These are phyloP conservation scores for Microctenopoma steveboyesi DNA, from an alignment of 2,797 vertebrate species.

Conservation along the genomic window DNA sequence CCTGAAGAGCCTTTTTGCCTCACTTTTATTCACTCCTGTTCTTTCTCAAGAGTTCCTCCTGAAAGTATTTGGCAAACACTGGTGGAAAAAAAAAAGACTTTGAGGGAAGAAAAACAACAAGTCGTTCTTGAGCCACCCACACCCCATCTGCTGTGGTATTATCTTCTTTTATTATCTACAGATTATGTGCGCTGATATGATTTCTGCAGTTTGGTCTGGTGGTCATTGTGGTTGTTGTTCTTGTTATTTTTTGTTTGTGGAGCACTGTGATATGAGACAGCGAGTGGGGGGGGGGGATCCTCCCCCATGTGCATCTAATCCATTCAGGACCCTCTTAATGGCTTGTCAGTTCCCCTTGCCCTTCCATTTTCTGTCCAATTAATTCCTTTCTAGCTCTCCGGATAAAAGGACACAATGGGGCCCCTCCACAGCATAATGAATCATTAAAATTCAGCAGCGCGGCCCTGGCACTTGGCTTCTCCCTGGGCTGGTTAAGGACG, in stretches of 20 bases:
- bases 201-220: slow-evolving; percentile 75
- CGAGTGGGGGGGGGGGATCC: slow-evolving; percentile 70
- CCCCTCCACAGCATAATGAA: slow-evolving; percentile 90
- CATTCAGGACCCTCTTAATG: slow-evolving; percentile 94
- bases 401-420: slow-evolving; percentile 97
- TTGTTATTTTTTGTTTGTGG: slow-evolving; percentile 77
- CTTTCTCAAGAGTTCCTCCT: slow-evolving; percentile 86
- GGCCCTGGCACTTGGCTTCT: slow-evolving; percentile 87
- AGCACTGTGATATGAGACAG: slow-evolving; percentile 81
- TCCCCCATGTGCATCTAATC: slow-evolving; percentile 89
- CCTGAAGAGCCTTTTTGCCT: slow-evolving; percentile 81
- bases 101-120: slow-evolving; percentile 86
- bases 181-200: slow-evolving; percentile 80
- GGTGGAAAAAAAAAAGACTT: slow-evolving; percentile 78
- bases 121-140: slow-evolving; percentile 86
- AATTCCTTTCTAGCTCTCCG: slow-evolving; percentile 98
- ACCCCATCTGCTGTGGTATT: slow-evolving; percentile 87
- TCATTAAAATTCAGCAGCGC: slow-evolving; percentile 99
- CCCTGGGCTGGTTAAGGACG: slow-evolving; percentile 82
- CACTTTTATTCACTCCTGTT: slow-evolving; percentile 84
- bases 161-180: slow-evolving; percentile 84
- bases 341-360: slow-evolving; percentile 94
- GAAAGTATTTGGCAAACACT: slow-evolving; percentile 87
- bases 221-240: slow-evolving; percentile 79
- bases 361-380: slow-evolving; percentile 99